Evolutionary conservation across 64 coral and sea anemone genomes (phyloP).

Genomic region (Porites lutea): DNA sequence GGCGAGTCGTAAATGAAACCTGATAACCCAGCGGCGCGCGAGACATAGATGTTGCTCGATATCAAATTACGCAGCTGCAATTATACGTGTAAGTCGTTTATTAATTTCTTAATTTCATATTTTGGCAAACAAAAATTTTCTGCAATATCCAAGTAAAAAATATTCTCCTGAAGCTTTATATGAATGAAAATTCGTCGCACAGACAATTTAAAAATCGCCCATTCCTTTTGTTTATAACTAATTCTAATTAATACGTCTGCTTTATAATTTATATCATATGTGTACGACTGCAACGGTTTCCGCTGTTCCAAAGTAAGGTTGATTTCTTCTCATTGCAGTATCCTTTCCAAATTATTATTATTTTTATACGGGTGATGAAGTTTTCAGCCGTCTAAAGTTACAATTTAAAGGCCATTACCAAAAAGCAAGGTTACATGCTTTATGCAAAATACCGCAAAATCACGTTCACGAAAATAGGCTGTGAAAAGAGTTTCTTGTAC

Average conservation of each 20-base stretch:
- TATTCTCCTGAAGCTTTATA: conserved; percentile 5
- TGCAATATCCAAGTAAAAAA: conserved; percentile 4
- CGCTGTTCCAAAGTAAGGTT: too few relatives aligned
- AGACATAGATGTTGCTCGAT: neutral
- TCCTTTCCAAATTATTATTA: neutral
- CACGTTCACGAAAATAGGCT: neutral
- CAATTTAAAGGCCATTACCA: neutral
- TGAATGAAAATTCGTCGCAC: neutral
- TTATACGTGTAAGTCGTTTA: conserved; percentile 15
- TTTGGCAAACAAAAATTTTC: neutral
- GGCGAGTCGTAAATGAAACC: conserved; percentile 11
- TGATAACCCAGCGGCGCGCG: too few relatives aligned
- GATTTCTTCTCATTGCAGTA: too few relatives aligned
- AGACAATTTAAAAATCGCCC: conserved; percentile 4
- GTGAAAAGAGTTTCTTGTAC: too few relatives aligned
- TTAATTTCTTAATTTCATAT: conserved; percentile 17
- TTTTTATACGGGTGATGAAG: neutral
- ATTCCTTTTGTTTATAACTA: neutral
- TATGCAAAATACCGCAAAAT: neutral
- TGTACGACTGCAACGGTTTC: neutral
- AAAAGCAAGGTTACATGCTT: too few relatives aligned
- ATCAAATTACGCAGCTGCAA: conserved; percentile 1
- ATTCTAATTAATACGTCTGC: neutral
- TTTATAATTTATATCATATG: neutral
- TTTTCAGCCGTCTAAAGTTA: neutral